Conservation (phyloP, 2,888 invertebrate species). For the Cryptocheilus praepositus region DNA sequence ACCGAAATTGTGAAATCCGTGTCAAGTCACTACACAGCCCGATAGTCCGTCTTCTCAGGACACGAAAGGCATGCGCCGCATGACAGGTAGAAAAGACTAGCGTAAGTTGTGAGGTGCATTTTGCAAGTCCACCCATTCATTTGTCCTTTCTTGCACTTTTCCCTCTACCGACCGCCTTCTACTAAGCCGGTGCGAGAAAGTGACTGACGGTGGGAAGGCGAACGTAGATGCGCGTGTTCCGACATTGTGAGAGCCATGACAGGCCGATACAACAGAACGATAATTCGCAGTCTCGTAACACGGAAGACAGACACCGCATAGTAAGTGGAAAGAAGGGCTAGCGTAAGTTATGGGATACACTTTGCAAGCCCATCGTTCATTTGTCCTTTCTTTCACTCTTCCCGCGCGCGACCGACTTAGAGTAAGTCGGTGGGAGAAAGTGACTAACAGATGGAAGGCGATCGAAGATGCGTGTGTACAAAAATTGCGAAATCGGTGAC, state of each 20-base stretch:
- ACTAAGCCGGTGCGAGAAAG: slow-evolving; percentile 15
- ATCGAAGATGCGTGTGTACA: slow-evolving; percentile 10
- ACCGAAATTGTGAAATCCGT: too few relatives aligned
- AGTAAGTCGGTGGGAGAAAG: slow-evolving; percentile 14
- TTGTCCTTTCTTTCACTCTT: slow-evolving; percentile 1
- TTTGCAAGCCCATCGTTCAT: background rate
- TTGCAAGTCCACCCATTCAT: too few relatives aligned
- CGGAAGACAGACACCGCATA: too few relatives aligned
- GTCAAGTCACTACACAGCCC: too few relatives aligned
- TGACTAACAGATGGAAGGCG: slow-evolving; percentile 1
- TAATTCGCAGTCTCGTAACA: too few relatives aligned
- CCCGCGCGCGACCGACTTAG: slow-evolving; percentile 12
- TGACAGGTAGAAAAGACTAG: too few relatives aligned
- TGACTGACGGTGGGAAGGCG: slow-evolving; percentile 4
- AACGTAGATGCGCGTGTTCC: slow-evolving; percentile 10
- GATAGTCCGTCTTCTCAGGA: too few relatives aligned
- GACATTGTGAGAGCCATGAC: slow-evolving; percentile 27
- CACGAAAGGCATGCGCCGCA: too few relatives aligned
- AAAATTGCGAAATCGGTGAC: slow-evolving; percentile 27
- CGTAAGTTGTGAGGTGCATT: too few relatives aligned
- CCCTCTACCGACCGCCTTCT: slow-evolving; percentile 11
- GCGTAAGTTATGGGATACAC: slow-evolving; percentile 38
- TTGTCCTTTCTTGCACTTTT: slow-evolving; percentile 3
- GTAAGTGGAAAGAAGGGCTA: too few relatives aligned
- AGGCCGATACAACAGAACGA: slow-evolving; percentile 22